Evolutionary conservation across 2,888 invertebrate genomes (phyloP), one percentile per base, ranked within the genome.

Genomic region (Noctua janthina): DNA sequence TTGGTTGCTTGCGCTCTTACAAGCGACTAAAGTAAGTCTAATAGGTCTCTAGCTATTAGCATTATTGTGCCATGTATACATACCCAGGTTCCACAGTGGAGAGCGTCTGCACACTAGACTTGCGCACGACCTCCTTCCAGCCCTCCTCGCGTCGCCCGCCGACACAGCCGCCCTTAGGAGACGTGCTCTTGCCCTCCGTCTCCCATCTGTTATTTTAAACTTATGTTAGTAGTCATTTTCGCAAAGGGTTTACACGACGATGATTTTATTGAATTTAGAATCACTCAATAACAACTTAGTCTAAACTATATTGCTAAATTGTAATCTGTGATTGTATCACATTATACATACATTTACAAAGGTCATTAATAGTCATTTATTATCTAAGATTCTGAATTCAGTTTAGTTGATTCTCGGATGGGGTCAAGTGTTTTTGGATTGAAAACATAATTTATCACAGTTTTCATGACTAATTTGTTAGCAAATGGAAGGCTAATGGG

Each of bases 91-190:
- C 97, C 2, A 96, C 94, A 1, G 96, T 95, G 79, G 96, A 96
- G 82, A 95, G 96, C 87, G 97, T 93, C 91, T 97, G 97, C 49
- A 98, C 97, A 81, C 98, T 98, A 80, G 98, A 99, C 97, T 98
- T 99, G 93, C 99, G 97, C 56, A 99, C 98, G 70, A 99, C 99
- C 96, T 99, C 99, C 94, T 99, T 99, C 99, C 99, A 99, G 20
- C 99, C 99, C 92, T 99, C 99, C 91, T 99, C 99, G 88, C 99
- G 98, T 84, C 99, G 97, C 95, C 92, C 94, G 70, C 95, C 93
- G 72, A 93, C 93, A 85, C 93, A 93, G 69, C 96, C 97, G 92
- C 98, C 97, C 92, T 98, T 98, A 1, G 98, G 98, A 88, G 98
- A 98, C 67, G 98, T 98, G 80, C 97, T 97, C 89, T 96, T 97